Conservation (phyloP, 1,140 invertebrate genomes). For the Myzus persicae region DNA sequence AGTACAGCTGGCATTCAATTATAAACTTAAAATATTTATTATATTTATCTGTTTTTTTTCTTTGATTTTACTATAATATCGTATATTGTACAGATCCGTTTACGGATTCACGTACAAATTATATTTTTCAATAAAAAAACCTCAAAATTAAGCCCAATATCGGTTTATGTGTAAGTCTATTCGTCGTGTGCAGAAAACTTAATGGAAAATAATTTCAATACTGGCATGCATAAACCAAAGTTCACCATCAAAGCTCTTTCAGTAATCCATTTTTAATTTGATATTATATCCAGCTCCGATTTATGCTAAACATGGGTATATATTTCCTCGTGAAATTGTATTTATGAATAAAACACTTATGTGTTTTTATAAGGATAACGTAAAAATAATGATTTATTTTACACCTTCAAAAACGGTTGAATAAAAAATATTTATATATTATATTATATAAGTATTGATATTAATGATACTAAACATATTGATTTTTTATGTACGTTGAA, state of each 20-base stretch:
- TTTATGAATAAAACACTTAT: neutral
- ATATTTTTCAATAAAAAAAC: neutral
- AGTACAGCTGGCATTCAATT: neutral
- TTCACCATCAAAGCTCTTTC: constrained; percentile 13
- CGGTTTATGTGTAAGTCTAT: neutral
- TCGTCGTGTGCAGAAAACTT: neutral
- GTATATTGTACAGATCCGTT: neutral
- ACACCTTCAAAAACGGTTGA: neutral
- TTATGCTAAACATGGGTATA: neutral
- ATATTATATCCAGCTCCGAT: neutral
- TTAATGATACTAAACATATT: neutral
- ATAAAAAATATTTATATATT: neutral
- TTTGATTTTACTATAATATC: neutral
- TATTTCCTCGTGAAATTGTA: neutral
- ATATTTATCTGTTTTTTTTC: neutral
- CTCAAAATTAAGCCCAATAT: neutral
- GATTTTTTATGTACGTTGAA: neutral
- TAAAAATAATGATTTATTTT: constrained; percentile 11
- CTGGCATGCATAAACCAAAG: neutral
- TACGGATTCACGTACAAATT: neutral
- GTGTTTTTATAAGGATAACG: neutral
- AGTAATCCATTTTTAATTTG: constrained; percentile 34
- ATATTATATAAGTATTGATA: neutral
- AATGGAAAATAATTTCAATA: constrained; percentile 1
- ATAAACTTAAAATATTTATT: neutral